These are phyloP conservation scores for Vollenhovia emeryi DNA, from an alignment of 1,140 invertebrate genomes.

Conservation along the genomic window DNA sequence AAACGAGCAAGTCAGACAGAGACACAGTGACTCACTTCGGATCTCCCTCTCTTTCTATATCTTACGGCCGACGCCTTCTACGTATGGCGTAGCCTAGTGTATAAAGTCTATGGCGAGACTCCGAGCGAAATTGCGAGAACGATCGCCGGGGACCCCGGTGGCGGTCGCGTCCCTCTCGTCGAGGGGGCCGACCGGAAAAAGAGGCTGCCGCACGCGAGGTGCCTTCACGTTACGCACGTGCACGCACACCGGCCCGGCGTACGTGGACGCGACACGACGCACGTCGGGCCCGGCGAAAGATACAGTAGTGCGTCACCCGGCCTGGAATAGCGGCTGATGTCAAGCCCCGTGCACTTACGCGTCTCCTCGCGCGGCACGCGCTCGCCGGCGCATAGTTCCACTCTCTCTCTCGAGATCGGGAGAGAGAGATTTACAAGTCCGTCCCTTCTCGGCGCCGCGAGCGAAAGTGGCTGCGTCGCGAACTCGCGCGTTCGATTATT, in stretches of 20 bases:
- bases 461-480: not conserved
- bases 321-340: constrained; percentile 84
- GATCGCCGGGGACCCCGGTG: not conserved
- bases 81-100: no score
- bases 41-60: no score
- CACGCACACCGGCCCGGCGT: constrained; percentile 35
- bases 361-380: not conserved
- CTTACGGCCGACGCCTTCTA: no score
- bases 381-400: not conserved
- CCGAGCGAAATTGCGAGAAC: no score
- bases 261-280: constrained; percentile 61
- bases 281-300: constrained; percentile 40
- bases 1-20: no score
- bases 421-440: not conserved
- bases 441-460: not conserved
- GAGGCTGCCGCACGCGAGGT: constrained; percentile 31
- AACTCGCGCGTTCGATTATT: not conserved
- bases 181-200: constrained; percentile 49
- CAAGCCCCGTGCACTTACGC: constrained; percentile 74
- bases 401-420: not conserved
- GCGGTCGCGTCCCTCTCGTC: not conserved
- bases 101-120: no score
- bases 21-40: no score
- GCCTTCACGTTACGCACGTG: constrained; percentile 49
- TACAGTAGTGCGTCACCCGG: constrained; percentile 81